Evolutionary conservation across 1,140 invertebrate species (phyloP), one percentile per base, ranked within the genome.

Genomic region (Physella acuta): DNA sequence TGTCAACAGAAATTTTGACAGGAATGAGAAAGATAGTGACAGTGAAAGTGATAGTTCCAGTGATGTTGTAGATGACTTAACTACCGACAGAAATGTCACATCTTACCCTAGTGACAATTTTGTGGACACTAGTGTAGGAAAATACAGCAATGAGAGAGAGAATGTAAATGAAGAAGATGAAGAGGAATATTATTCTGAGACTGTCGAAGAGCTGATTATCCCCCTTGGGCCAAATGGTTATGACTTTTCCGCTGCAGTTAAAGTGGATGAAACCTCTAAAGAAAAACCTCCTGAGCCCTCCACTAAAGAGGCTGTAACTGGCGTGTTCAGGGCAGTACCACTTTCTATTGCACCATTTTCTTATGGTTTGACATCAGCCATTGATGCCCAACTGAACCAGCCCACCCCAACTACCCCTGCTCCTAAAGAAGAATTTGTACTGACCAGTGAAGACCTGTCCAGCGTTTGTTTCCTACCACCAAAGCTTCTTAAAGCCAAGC

Each of bases 391-490:
- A 20, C 44, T 51, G 39, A 28, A 33, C 14, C 16, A 52, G 5
- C n/a, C 56, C 1, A 31, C 26, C 52, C 24, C 44, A 53, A 28
- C 26, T 20, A 24, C 31, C 30, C 20, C 30, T n/a, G 16, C 39
- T 26, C 36, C 52, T 26, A 76, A 76, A 36, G 74, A 76, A 52
- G 70, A 73, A 66, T 80, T 81, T 75, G 73, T 81, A 2, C 68
- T 81, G 30, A 75, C 80, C 24, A 68, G 71, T 34, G 79, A 80
- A 59, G 80, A 81, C 55, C 71, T 81, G 24, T 66, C 73, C 37
- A 79, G 74, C 60, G 71, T 81, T 20, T 76, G 75, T 55, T 76
- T 81, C 58, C 68, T 75, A 55, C 75, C 73, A 58, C 69, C 72
- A 52, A 73, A 71, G 33, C 72, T 71, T 31, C 59, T 66, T 37